phyloP scores from a whole-genome alignment of 2,797 vertebrate species.

The Argya squamiceps region DNA sequence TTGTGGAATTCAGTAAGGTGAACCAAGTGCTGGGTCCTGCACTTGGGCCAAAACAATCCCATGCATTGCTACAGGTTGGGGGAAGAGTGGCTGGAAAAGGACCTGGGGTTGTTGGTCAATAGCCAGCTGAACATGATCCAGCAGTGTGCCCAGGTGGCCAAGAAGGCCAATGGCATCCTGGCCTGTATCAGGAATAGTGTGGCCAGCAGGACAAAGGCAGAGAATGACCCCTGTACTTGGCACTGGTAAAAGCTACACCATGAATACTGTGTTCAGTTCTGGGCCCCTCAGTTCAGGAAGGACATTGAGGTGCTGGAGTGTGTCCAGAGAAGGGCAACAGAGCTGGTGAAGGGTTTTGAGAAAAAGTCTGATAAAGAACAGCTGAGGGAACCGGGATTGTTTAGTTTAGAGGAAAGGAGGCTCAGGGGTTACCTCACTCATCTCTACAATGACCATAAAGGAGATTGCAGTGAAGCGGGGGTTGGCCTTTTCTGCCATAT shows the following conservation, averaged over 20 bases:
- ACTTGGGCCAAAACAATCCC: not conserved
- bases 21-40: not conserved
- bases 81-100: not conserved
- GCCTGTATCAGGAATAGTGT: not conserved
- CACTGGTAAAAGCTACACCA: not conserved
- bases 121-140: not conserved
- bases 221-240: not conserved
- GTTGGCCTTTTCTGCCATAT: not conserved
- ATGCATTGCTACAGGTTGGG: not conserved
- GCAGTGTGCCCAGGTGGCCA: not conserved
- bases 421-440: not conserved
- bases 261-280: not conserved
- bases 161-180: not conserved
- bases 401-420: not conserved
- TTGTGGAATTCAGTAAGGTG: not conserved
- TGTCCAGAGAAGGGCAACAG: not conserved
- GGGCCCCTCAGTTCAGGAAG: not conserved
- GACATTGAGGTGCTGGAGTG: not conserved
- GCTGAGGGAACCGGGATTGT: not conserved
- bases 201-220: not conserved
- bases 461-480: not conserved
- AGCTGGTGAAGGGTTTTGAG: not conserved
- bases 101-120: not conserved
- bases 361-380: not conserved
- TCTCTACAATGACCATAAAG: not conserved